phyloP scores from a whole-genome alignment of 2,888 invertebrate species.

The Muschampia plurimacula region DNA sequence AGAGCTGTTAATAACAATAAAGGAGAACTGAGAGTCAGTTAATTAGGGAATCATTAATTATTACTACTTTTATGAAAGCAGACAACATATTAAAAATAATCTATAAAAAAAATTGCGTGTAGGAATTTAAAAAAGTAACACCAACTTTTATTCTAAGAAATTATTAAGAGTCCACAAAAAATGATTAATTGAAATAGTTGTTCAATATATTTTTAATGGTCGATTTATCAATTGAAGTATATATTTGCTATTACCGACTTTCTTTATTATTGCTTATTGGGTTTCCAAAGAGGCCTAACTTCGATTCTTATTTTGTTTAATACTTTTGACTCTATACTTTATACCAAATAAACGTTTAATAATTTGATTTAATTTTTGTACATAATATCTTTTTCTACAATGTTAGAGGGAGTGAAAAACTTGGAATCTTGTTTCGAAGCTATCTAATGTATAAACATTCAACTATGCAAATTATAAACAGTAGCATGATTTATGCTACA shows the following conservation, averaged over 20 bases:
- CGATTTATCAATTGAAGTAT: too few species aligned
- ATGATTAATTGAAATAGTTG: neutral
- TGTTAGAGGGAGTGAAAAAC: neutral
- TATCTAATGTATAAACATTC: neutral
- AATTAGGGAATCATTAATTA: neutral
- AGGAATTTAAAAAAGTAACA: neutral
- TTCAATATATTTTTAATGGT: too few species aligned
- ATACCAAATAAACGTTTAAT: neutral
- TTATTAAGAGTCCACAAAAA: neutral
- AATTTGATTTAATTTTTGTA: neutral
- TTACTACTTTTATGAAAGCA: neutral
- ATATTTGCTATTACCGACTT: too few species aligned
- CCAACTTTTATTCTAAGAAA: neutral
- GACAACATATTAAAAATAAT: neutral
- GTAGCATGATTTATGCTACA: slow-evolving; percentile 21
- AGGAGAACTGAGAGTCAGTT: neutral
- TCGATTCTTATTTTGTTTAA: neutral
- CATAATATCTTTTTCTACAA: too few species aligned
- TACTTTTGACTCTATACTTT: neutral
- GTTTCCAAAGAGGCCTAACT: neutral
- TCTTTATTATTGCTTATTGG: neutral
- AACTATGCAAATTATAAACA: neutral
- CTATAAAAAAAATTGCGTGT: neutral
- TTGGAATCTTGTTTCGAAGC: neutral
- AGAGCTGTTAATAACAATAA: neutral